phyloP scores from a whole-genome alignment of 2,797 vertebrate genomes.

The Geotria australis region DNA sequence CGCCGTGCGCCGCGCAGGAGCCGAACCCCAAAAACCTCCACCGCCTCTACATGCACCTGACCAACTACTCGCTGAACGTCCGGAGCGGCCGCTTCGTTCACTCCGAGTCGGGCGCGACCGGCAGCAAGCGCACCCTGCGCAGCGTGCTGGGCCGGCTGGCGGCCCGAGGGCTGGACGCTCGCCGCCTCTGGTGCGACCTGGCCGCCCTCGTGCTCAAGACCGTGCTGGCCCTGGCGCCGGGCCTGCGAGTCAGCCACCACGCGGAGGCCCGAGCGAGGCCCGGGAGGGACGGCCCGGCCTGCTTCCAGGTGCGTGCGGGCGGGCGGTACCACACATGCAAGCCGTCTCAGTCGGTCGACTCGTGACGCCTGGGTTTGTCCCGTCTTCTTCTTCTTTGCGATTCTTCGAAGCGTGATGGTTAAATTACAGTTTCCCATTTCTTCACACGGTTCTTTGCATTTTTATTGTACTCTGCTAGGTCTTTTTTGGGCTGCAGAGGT shows the following conservation, averaged over 20 bases:
- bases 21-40: conserved; percentile 60
- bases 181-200: conserved; percentile 82
- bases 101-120: conserved; percentile 52
- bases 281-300: conserved; percentile 62
- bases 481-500: too few relatives aligned
- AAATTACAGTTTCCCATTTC: too few relatives aligned
- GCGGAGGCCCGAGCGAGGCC: conserved; percentile 62
- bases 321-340: too few relatives aligned
- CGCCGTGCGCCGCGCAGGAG: too few relatives aligned
- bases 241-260: conserved; percentile 68
- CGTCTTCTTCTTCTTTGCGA: too few relatives aligned
- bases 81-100: conserved; percentile 76
- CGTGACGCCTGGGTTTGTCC: too few relatives aligned
- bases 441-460: too few relatives aligned
- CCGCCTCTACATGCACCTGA: conserved; percentile 85
- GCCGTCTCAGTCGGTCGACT: too few relatives aligned
- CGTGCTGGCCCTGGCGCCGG: conserved; percentile 56
- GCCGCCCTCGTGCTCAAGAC: conserved; percentile 88
- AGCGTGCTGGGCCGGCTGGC: conserved; percentile 55
- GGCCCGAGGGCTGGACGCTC: conserved; percentile 54
- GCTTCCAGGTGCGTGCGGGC: conserved; percentile 50
- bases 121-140: conserved; percentile 82
- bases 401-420: too few relatives aligned
- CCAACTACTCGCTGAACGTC: conserved; percentile 84
- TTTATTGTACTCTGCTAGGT: too few relatives aligned